These are phyloP conservation scores for Suncus etruscus DNA, from an alignment of 2,113 vertebrate species.

Conservation along the genomic window DNA sequence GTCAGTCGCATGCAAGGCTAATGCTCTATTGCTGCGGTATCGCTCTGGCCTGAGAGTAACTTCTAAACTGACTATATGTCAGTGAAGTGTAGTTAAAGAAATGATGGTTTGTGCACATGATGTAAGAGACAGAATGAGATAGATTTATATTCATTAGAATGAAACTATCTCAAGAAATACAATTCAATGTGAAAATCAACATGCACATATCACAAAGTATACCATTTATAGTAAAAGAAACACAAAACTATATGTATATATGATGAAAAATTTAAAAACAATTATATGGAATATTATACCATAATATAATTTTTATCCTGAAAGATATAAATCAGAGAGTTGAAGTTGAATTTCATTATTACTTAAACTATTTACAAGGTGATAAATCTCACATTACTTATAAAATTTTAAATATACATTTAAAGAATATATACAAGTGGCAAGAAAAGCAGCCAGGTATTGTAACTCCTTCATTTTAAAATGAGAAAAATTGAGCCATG, in stretches of 20 bases:
- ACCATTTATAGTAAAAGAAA: conserved; percentile 41
- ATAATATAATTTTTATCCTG: conserved; percentile 50
- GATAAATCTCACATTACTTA: conserved; percentile 12
- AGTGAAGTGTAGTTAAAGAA: conserved; percentile 25
- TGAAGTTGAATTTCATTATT: not conserved
- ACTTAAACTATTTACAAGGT: conserved; percentile 45
- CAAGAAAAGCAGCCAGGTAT: not conserved
- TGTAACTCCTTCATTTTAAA: conserved; percentile 44
- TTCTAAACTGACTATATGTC: conserved; percentile 12
- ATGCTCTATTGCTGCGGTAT: too few species aligned
- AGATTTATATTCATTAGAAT: conserved; percentile 45
- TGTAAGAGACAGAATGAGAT: conserved; percentile 27
- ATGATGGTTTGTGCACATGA: not conserved
- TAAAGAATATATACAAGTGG: not conserved
- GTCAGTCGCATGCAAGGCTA: too few species aligned
- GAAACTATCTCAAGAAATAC: conserved; percentile 35
- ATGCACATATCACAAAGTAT: conserved; percentile 7
- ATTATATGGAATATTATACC: conserved; percentile 10
- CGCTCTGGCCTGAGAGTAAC: not conserved
- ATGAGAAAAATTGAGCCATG: conserved; percentile 14
- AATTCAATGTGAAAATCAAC: not conserved
- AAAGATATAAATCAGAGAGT: not conserved
- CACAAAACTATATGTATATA: not conserved
- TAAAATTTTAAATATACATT: conserved; percentile 32
- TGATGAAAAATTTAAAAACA: not conserved